Evolutionary conservation across 2,888 invertebrate species (phyloP).

Genomic region (Theristus sp.): DNA sequence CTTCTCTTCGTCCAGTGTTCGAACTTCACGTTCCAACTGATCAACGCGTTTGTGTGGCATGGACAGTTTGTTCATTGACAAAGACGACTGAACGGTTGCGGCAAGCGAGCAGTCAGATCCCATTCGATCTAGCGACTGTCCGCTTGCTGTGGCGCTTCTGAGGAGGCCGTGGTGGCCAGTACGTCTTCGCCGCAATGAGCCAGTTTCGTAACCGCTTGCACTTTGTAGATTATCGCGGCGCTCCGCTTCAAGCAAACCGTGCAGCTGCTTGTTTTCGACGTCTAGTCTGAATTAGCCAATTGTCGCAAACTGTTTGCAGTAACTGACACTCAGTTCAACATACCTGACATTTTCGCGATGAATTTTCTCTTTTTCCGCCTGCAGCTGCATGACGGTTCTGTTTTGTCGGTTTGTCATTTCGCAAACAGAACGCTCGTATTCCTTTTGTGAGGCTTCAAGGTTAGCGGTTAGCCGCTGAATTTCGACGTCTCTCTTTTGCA

Average conservation of each 20-base stretch:
- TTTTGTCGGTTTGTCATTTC: conserved; percentile 21
- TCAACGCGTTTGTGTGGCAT: neutral
- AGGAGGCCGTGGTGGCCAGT: no score
- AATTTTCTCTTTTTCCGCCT: neutral
- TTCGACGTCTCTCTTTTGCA: conserved; percentile 15
- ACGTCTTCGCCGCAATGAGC: no score
- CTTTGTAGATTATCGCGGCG: neutral
- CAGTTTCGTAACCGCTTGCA: neutral
- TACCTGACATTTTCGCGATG: neutral
- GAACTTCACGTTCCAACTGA: neutral
- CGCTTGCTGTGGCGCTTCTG: no score
- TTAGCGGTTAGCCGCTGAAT: conserved; percentile 18
- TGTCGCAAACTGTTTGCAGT: no score
- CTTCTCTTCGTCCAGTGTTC: neutral
- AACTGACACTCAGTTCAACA: no score
- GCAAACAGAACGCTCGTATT: conserved; percentile 21
- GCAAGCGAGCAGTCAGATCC: no score
- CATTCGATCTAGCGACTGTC: no score
- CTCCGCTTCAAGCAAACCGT: neutral
- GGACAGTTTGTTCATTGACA: no score
- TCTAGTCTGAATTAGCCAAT: neutral
- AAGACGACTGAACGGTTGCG: no score
- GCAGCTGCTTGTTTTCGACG: neutral
- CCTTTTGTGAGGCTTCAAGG: conserved; percentile 19
- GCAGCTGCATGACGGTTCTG: neutral